phyloP scores from a whole-genome alignment of 2,113 vertebrate genomes.

The Oophaga pumilio region DNA sequence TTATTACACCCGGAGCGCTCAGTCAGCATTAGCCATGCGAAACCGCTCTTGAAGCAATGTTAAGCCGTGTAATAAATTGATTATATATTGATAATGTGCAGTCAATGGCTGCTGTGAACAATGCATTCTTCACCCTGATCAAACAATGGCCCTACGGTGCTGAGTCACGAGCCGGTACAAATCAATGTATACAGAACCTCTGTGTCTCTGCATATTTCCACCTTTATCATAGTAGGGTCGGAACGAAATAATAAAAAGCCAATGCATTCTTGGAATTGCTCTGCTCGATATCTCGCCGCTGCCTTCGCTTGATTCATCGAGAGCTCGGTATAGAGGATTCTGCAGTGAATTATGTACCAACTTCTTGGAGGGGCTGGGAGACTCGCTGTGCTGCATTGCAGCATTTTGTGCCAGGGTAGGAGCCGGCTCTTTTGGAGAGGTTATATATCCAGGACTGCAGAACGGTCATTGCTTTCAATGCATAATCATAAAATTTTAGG shows the following conservation, averaged over 20 bases:
- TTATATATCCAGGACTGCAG: slow-evolving; percentile 6
- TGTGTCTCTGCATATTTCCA: slow-evolving; percentile 2
- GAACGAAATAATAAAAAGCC: not conserved
- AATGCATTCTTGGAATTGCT: slow-evolving; percentile 18
- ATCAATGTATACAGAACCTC: not conserved
- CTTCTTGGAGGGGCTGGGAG: slow-evolving; percentile 5
- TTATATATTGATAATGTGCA: not conserved
- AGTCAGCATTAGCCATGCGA: not conserved
- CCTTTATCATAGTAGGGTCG: not conserved
- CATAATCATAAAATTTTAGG: not conserved
- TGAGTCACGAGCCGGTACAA: not conserved
- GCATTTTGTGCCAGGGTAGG: not conserved
- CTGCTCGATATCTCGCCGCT: not conserved
- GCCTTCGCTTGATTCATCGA: slow-evolving; percentile 9
- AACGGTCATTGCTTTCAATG: not conserved
- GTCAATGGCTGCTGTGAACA: not conserved
- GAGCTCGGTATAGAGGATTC: slow-evolving; percentile 5
- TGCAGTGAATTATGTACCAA: slow-evolving; percentile 27
- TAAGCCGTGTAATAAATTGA: not conserved
- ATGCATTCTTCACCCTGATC: not conserved
- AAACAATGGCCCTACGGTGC: not conserved
- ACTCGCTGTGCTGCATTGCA: slow-evolving; percentile 40
- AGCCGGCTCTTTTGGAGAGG: not conserved
- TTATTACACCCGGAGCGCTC: not conserved
- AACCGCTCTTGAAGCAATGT: not conserved